Conservation (phyloP, 2,797 vertebrate species). For the Sciaenops ocellatus region DNA sequence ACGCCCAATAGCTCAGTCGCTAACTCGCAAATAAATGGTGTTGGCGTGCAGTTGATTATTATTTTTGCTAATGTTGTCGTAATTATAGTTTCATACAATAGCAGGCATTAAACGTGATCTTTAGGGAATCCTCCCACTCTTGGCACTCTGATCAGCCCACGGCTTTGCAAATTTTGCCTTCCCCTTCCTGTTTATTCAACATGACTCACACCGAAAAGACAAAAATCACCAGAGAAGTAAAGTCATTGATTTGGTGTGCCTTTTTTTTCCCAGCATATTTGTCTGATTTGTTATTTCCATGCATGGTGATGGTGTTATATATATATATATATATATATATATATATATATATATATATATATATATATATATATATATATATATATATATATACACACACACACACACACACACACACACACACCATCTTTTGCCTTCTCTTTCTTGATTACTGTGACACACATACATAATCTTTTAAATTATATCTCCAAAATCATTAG, state of each 20-base stretch:
- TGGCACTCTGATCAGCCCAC: slow-evolving; percentile 10
- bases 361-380: too few relatives aligned
- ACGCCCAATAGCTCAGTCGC: slow-evolving; percentile 30
- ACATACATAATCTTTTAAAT: slow-evolving; percentile 38
- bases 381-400: neutral
- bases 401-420: too few relatives aligned
- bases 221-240: neutral
- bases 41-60: slow-evolving; percentile 40
- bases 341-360: too few relatives aligned
- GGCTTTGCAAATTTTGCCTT: neutral
- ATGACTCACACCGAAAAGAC: slow-evolving; percentile 10
- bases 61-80: slow-evolving; percentile 47
- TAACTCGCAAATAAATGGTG: slow-evolving; percentile 38
- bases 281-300: slow-evolving; percentile 6
- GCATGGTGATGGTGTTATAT: too few relatives aligned
- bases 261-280: neutral
- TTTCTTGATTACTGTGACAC: slow-evolving; percentile 18
- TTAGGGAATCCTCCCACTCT: slow-evolving; percentile 19
- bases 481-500: slow-evolving; percentile 51
- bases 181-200: slow-evolving; percentile 20
- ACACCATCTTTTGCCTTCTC: neutral
- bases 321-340: too few relatives aligned
- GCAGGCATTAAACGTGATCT: slow-evolving; percentile 24
- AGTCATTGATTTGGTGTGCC: slow-evolving; percentile 2
- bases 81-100: slow-evolving; percentile 52